Percentiles rank a stretch among this genome's conserved stretches.
Evolutionary conservation across 64 coral and sea anemone genomes (phyloP).

Genomic region (Acropora tenuis): DNA sequence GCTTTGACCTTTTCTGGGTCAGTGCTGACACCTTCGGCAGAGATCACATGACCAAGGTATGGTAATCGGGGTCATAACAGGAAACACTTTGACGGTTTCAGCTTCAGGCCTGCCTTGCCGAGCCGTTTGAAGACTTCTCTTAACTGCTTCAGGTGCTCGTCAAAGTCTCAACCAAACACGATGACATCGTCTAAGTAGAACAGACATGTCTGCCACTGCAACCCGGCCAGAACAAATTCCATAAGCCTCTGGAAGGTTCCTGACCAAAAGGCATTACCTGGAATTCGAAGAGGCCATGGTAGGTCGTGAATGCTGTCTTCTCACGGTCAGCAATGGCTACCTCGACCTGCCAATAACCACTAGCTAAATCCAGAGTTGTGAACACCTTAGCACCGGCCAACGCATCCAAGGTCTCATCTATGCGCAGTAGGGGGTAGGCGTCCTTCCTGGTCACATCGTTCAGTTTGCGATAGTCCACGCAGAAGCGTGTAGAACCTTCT

Average conservation of each 20-base stretch:
- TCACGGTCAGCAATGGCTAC: not conserved
- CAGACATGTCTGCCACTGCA: no score
- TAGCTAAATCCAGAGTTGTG: slow-evolving; percentile 1
- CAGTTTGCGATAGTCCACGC: slow-evolving; percentile 5
- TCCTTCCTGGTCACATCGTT: slow-evolving; percentile 1
- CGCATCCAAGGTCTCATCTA: not conserved
- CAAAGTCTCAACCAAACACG: no score
- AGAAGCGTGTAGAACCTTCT: slow-evolving; percentile 19
- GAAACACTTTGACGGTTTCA: no score
- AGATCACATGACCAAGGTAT: no score
- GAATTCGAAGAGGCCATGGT: slow-evolving; percentile 38
- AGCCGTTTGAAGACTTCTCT: no score
- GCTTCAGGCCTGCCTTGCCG: no score
- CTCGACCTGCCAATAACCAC: slow-evolving; percentile 54
- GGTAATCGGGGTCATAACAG: no score
- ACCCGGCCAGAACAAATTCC: not conserved
- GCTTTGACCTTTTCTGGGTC: no score
- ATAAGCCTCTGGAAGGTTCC: not conserved
- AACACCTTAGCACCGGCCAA: not conserved
- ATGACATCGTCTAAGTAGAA: no score
- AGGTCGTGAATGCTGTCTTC: slow-evolving; percentile 21
- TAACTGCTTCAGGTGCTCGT: no score
- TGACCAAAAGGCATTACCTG: slow-evolving; percentile 24
- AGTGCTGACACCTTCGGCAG: no score
- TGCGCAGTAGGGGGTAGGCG: not conserved